Conservation (phyloP, 2,113 vertebrate species). For the Plecotus auritus region DNA sequence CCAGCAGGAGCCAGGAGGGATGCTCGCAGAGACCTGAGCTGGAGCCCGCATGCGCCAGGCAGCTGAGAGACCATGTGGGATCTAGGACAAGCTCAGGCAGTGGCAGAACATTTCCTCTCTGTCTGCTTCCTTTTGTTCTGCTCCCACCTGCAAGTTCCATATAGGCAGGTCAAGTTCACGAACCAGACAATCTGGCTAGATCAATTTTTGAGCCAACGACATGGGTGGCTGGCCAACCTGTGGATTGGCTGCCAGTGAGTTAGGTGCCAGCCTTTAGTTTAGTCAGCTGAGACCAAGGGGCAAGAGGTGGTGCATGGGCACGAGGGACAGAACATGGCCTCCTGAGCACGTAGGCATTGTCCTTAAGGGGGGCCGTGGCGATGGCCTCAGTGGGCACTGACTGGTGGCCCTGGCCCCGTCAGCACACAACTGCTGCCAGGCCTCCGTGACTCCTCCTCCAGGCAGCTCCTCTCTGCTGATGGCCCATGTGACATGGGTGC, state of each 20-base stretch:
- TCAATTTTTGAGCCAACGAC: not conserved
- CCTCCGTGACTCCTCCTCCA: not conserved
- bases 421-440: not conserved
- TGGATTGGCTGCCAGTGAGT: not conserved
- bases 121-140: not conserved
- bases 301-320: not conserved
- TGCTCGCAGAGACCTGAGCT: not conserved
- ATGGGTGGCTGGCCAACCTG: not conserved
- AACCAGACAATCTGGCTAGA: not conserved
- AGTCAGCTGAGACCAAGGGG: not conserved
- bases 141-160: not conserved
- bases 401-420: not conserved
- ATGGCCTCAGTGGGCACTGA: not conserved
- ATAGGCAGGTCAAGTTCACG: not conserved
- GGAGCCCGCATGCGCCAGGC: not conserved
- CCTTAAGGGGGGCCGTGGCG: not conserved
- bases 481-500: not conserved
- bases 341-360: not conserved
- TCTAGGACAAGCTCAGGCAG: not conserved
- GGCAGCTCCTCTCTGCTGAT: not conserved
- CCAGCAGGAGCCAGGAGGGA: not conserved
- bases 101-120: fast-evolving
- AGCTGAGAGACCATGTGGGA: not conserved
- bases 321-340: not conserved
- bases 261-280: not conserved